Evolutionary conservation across 2,113 vertebrate genomes (phyloP), one percentile per base, ranked within the genome.

Genomic region (Aldabrachelys gigantea): DNA sequence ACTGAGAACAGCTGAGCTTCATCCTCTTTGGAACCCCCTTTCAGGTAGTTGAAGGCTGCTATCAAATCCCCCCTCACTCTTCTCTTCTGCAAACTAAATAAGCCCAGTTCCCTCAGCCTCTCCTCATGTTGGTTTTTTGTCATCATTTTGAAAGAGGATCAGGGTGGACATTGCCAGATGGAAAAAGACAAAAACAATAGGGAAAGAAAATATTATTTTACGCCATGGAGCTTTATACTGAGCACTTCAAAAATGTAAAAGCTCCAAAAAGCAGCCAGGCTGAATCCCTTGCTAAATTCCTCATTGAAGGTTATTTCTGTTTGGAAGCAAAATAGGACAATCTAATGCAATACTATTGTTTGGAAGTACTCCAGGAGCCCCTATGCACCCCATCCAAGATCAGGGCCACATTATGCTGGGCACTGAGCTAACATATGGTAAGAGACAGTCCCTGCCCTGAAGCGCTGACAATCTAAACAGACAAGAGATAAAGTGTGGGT

Each of bases 131-230:
- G n/a, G 47, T 84, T 90, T 89, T 38, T 94, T 57, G 41, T 8
- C 3, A 0, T 31, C 3, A 0, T 81, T 93, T 9, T 89, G 94
- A 95, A 90, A 89, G 83, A 93, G 82, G 47, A 0, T 2, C 0
- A 2, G 44, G 80, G 14, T 19, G 53, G 50, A 91, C 86, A 5
- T 35, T 89, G 95, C 86, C 92, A 95, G 87, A 92, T 93, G 95
- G 94, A 92, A 85, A 53, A 87, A 35, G 3, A 56, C 93, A 83
- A 89, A 89, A 96, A 95, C 94, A 44, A 93, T 87, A 89, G 6
- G 72, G 91, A 72, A 41, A 24, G 72, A 88, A 82, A 35, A 86
- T 1, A n/a, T 29, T 75, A 31, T 31, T 85, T 82, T 87, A n/a
- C 35, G 25, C 17, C 31, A 6, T 21, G 82, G 57, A 91, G 75